Conservation (phyloP, 2,797 vertebrate species). For the Pampus argenteus region DNA sequence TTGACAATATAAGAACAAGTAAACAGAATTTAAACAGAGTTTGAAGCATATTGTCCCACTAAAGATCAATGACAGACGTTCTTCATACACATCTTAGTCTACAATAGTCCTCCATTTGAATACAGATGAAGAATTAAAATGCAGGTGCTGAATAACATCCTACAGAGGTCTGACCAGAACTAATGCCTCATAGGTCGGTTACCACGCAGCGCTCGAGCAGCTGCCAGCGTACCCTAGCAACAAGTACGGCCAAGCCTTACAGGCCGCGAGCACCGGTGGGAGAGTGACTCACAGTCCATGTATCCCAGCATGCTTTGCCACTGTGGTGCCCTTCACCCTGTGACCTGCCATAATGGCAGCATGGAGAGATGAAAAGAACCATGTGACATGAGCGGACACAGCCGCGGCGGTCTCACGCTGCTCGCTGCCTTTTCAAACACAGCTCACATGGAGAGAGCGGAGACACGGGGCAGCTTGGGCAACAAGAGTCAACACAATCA, state of each 20-base stretch:
- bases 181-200: slow-evolving; percentile 75
- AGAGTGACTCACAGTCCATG: slow-evolving; percentile 74
- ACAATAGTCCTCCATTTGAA: slow-evolving; percentile 71
- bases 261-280: slow-evolving; percentile 63
- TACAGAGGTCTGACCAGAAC: slow-evolving; percentile 75
- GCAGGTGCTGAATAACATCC: slow-evolving; percentile 80
- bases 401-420: slow-evolving; percentile 64
- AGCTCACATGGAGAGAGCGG: slow-evolving; percentile 58
- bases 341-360: slow-evolving; percentile 76
- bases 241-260: slow-evolving; percentile 59
- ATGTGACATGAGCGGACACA: slow-evolving; percentile 68
- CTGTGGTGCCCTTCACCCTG: slow-evolving; percentile 74
- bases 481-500: slow-evolving; percentile 66
- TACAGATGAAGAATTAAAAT: slow-evolving; percentile 84
- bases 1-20: no score
- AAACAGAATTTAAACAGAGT: neutral
- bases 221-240: slow-evolving; percentile 83
- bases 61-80: neutral
- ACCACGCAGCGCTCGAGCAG: slow-evolving; percentile 71
- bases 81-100: slow-evolving; percentile 11
- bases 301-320: slow-evolving; percentile 85
- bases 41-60: neutral
- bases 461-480: slow-evolving; percentile 69
- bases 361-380: slow-evolving; percentile 79
- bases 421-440: slow-evolving; percentile 71